These are phyloP conservation scores for Synergus laeviventris DNA, from an alignment of 2,888 invertebrate species.

Conservation along the genomic window DNA sequence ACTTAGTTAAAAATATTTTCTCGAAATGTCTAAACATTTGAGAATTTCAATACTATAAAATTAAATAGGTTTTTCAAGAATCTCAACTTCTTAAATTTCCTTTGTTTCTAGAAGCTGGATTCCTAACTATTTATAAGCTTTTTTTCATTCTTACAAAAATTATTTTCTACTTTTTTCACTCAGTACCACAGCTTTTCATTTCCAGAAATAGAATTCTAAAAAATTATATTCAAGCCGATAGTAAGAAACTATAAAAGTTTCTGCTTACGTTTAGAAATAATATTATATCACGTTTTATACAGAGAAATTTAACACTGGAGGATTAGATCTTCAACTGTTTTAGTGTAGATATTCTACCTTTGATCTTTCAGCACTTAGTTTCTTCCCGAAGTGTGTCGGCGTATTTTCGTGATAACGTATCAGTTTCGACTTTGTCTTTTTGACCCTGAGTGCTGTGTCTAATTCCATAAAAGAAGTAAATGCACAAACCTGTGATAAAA, in stretches of 20 bases:
- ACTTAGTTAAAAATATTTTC: not conserved
- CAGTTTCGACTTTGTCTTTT: conserved; percentile 58
- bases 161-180: not conserved
- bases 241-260: conserved; percentile 1
- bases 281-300: conserved; percentile 24
- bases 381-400: conserved; percentile 49
- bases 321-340: conserved; percentile 4
- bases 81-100: not conserved
- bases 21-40: not conserved
- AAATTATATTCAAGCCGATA: not conserved
- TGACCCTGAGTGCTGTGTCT: conserved; percentile 84
- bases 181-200: not conserved
- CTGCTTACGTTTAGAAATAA: conserved; percentile 18
- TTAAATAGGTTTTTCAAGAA: not conserved
- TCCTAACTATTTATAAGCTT: not conserved
- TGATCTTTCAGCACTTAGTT: not conserved
- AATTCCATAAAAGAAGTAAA: conserved; percentile 92
- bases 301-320: conserved; percentile 12
- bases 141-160: not conserved
- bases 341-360: no score
- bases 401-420: conserved; percentile 60
- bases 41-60: not conserved
- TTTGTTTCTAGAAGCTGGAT: not conserved
- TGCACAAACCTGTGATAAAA: conserved; percentile 82
- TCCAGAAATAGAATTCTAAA: not conserved